phyloP scores from a whole-genome alignment of 2,888 invertebrate species.

The Cecidostiba fungosa region DNA sequence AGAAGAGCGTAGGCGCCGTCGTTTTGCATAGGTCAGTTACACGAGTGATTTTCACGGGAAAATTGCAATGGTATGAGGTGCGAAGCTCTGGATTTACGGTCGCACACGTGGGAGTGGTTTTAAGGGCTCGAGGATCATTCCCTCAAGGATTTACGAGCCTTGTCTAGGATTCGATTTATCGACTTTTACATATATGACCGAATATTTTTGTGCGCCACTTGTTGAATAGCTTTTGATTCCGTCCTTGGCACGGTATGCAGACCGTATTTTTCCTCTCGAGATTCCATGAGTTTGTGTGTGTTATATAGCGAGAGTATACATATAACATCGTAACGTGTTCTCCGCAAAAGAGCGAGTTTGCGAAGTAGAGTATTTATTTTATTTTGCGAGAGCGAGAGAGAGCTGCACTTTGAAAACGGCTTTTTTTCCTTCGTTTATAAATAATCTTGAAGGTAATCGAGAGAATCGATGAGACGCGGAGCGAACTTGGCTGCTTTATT shows the following conservation, averaged over 20 bases:
- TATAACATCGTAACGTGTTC: too few species aligned
- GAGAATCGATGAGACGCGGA: background rate
- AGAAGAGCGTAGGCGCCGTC: background rate
- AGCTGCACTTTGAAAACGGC: background rate
- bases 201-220: too few species aligned
- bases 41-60: background rate
- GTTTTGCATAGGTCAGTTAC: background rate
- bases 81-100: background rate
- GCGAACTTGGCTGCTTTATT: background rate
- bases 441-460: constrained; percentile 8
- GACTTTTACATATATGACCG: background rate
- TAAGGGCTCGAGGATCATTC: background rate
- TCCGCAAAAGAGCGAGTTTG: background rate
- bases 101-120: background rate
- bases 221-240: background rate
- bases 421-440: constrained; percentile 9
- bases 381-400: background rate
- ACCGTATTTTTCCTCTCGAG: background rate
- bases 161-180: background rate
- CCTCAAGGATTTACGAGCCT: background rate
- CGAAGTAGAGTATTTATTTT: background rate
- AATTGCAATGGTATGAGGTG: background rate
- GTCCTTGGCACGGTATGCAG: background rate
- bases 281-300: background rate
- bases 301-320: too few species aligned